A percentile compares a stretch with the other conserved stretches of the same genome.
Conservation (phyloP, 2,888 invertebrate genomes). For the Lasiommata megera region DNA sequence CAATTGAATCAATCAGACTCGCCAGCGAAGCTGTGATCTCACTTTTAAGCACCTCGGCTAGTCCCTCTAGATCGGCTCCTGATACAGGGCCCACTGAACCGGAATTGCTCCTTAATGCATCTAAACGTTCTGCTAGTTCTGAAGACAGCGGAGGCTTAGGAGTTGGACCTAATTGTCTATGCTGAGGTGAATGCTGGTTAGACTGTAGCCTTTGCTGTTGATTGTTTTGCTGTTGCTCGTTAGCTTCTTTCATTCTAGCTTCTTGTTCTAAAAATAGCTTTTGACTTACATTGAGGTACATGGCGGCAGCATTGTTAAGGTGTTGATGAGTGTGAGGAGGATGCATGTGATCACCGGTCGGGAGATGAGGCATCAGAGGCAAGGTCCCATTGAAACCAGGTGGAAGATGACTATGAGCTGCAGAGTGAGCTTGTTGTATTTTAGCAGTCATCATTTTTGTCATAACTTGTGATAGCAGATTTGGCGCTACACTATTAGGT, state of each 20-base stretch:
- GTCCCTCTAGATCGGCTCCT: slow-evolving; percentile 91
- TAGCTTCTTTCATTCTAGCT: slow-evolving; percentile 86
- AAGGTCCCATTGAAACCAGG: slow-evolving; percentile 82
- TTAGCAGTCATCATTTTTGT: slow-evolving; percentile 85
- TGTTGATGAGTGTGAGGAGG: slow-evolving; percentile 80
- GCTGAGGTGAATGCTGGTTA: slow-evolving; percentile 80
- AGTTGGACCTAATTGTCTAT: slow-evolving; percentile 70
- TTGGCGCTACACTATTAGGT: slow-evolving; percentile 67
- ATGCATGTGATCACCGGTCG: slow-evolving; percentile 75
- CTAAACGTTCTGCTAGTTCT: slow-evolving; percentile 89
- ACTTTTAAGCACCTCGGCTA: slow-evolving; percentile 94
- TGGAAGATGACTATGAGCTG: slow-evolving; percentile 79
- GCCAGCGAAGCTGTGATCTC: slow-evolving; percentile 93
- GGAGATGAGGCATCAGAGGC: slow-evolving; percentile 81
- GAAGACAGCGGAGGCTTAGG: slow-evolving; percentile 80
- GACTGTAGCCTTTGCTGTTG: slow-evolving; percentile 82
- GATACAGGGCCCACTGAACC: slow-evolving; percentile 85
- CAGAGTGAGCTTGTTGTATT: slow-evolving; percentile 76
- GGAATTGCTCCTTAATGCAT: slow-evolving; percentile 86
- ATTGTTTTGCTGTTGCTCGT: slow-evolving; percentile 78
- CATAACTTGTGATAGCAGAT: slow-evolving; percentile 84
- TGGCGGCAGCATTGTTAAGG: slow-evolving; percentile 83
- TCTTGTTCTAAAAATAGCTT: slow-evolving; percentile 91
- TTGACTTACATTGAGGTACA: slow-evolving; percentile 90
- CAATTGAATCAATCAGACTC: slow-evolving; percentile 92